These are phyloP conservation scores for Seison nebaliae DNA, from an alignment of 1,140 invertebrate genomes.

Conservation along the genomic window DNA sequence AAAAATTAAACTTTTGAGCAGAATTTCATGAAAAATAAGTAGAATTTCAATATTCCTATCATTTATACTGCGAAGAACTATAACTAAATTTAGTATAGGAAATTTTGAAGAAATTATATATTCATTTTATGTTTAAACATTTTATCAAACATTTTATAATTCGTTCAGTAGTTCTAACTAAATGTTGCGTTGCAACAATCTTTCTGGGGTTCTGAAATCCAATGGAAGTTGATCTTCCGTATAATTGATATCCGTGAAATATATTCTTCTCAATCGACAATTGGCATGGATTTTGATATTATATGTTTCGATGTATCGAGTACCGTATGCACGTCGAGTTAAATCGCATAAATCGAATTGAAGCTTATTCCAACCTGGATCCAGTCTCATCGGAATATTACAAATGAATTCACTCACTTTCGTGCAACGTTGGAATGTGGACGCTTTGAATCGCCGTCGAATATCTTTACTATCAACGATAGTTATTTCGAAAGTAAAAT, in stretches of 20 bases:
- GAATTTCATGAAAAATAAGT: too few relatives aligned
- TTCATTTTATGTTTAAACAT: too few relatives aligned
- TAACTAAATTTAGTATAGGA: too few relatives aligned
- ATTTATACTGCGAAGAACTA: too few relatives aligned
- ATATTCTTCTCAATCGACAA: background rate
- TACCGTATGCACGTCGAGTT: background rate
- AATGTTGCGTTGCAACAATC: too few relatives aligned
- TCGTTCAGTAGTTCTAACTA: too few relatives aligned
- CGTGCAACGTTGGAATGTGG: background rate
- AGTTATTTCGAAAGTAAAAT: background rate
- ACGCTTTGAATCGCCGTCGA: background rate
- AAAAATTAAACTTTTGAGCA: too few relatives aligned
- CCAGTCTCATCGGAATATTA: background rate
- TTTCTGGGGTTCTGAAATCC: too few relatives aligned
- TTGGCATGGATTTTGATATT: background rate
- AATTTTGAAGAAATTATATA: too few relatives aligned
- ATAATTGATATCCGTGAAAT: background rate
- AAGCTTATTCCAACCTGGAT: background rate
- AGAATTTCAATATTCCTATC: too few relatives aligned
- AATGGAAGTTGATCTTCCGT: too few relatives aligned
- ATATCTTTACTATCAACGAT: background rate
- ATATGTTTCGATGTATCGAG: background rate
- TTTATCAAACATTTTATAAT: too few relatives aligned
- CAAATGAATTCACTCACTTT: background rate
- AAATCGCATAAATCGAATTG: background rate